phyloP scores from a whole-genome alignment of 2,113 vertebrate genomes.

The Haplochromis burtoni region DNA sequence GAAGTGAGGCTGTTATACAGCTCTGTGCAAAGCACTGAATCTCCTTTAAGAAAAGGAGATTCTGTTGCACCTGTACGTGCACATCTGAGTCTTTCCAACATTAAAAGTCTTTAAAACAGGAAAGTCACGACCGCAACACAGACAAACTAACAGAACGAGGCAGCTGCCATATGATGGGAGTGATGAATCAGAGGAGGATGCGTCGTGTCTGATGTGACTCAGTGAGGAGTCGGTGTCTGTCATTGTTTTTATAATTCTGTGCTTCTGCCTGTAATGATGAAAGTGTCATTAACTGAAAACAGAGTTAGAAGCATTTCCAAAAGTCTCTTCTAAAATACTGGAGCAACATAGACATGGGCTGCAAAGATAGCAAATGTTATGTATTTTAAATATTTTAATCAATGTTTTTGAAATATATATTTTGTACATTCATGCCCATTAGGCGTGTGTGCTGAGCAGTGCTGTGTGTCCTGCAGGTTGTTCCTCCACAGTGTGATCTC shows the following conservation, averaged over 20 bases:
- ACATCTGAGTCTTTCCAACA: not conserved
- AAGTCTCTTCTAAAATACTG: not conserved
- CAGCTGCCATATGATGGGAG: not conserved
- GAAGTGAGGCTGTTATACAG: not conserved
- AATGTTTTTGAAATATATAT: not conserved
- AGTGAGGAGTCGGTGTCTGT: not conserved
- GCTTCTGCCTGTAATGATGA: not conserved
- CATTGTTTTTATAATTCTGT: not conserved
- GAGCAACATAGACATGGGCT: not conserved
- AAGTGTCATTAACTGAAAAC: not conserved
- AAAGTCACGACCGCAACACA: not conserved
- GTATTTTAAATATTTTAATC: not conserved
- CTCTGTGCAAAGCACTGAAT: not conserved
- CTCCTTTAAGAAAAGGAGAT: not conserved
- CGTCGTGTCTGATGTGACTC: not conserved
- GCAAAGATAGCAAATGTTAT: not conserved
- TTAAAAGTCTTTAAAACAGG: not conserved
- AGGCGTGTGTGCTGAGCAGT: not conserved
- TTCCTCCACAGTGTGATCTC: constrained; percentile 83
- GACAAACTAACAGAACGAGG: not conserved
- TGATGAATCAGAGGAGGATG: not conserved
- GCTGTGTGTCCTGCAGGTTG: constrained; percentile 18
- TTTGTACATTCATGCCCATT: not conserved
- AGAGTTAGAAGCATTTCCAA: not conserved
- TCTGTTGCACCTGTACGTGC: not conserved